Conservation (phyloP, 2,113 vertebrate species). For the Neomonachus schauinslandi region DNA sequence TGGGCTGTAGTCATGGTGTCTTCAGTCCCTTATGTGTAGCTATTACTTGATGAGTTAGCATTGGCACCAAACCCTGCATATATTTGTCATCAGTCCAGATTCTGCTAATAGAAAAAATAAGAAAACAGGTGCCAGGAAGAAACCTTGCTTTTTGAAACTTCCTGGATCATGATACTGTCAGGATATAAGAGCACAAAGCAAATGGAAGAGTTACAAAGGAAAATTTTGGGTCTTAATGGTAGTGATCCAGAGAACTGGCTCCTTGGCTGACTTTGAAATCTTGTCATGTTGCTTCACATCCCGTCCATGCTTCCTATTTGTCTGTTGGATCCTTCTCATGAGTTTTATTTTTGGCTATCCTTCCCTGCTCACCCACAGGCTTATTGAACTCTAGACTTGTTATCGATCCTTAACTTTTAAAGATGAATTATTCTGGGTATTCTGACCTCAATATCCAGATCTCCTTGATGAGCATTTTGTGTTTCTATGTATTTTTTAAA, state of each 20-base stretch:
- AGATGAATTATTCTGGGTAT: not conserved
- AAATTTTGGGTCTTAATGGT: not conserved
- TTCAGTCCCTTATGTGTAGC: not conserved
- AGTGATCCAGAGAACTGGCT: not conserved
- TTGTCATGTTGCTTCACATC: not conserved
- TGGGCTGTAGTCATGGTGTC: not conserved
- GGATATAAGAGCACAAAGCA: not conserved
- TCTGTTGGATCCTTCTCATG: not conserved
- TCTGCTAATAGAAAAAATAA: not conserved
- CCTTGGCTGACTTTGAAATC: not conserved
- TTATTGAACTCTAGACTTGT: not conserved
- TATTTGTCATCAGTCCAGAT: not conserved
- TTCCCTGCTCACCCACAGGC: not conserved
- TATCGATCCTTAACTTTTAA: not conserved
- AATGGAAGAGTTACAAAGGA: not conserved
- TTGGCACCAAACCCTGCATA: not conserved
- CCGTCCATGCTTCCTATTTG: not conserved
- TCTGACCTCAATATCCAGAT: not conserved
- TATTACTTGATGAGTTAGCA: not conserved
- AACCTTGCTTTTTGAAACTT: not conserved
- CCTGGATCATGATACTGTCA: not conserved
- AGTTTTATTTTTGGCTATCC: not conserved
- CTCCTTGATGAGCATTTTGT: not conserved
- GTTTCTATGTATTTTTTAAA: not conserved
- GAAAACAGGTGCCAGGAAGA: not conserved